Evolutionary conservation across 1,140 invertebrate genomes (phyloP).

Genomic region (Panulirus ornatus): DNA sequence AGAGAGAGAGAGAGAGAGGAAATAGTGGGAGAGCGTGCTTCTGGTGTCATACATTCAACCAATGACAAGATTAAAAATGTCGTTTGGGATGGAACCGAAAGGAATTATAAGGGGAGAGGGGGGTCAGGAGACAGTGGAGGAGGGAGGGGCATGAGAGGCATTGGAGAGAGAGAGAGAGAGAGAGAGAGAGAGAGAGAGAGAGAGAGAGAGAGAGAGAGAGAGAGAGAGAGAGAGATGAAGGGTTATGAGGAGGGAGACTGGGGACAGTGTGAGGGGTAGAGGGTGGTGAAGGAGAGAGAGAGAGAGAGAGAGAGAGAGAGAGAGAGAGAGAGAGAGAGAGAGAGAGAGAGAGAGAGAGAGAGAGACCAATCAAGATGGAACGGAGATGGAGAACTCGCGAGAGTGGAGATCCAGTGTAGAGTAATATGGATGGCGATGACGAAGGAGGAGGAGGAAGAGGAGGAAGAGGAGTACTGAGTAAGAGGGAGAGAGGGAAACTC

Average conservation of each 20-base stretch:
- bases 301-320: not conserved
- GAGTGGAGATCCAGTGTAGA: not conserved
- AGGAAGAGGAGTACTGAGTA: not conserved
- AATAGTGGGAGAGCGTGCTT: too few species aligned
- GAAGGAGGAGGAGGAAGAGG: not conserved
- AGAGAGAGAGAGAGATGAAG: not conserved
- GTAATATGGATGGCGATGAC: not conserved
- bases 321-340: not conserved
- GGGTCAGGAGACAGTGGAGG: too few species aligned
- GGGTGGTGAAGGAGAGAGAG: not conserved
- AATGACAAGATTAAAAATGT: not conserved
- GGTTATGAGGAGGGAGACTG: not conserved
- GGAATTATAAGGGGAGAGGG: too few species aligned
- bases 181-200: not conserved
- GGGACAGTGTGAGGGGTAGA: not conserved
- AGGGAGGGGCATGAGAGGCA: too few species aligned
- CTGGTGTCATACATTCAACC: too few species aligned
- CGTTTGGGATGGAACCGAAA: too few species aligned
- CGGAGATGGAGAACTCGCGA: not conserved
- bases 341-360: not conserved
- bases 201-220: not conserved
- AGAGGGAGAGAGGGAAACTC: conserved; percentile 4
- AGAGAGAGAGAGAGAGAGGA: too few species aligned
- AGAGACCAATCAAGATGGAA: not conserved
- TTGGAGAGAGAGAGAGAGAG: not conserved